Percentiles rank a stretch among this genome's conserved stretches.
These are phyloP conservation scores for Osmerus mordax DNA, from an alignment of 2,113 vertebrate species.

Conservation along the genomic window DNA sequence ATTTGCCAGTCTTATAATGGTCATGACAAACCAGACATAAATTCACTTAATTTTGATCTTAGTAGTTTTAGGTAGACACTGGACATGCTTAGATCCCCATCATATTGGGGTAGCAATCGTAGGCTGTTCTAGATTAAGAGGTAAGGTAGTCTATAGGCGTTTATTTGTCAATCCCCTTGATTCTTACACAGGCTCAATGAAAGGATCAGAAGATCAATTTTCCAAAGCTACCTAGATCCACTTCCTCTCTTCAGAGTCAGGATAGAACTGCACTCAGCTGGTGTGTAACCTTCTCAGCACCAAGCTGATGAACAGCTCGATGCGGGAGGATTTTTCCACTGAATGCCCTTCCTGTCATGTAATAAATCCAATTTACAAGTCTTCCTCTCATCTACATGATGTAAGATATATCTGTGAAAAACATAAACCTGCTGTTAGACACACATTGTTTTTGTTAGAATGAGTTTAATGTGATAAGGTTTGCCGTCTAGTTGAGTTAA, in stretches of 20 bases:
- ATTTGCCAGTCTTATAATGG: too few species aligned
- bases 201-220: not conserved
- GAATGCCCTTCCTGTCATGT: constrained; percentile 6
- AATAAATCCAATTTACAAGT: constrained; percentile 49
- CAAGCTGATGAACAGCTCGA: constrained; percentile 58
- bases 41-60: too few species aligned
- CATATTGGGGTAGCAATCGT: not conserved
- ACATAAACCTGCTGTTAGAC: constrained; percentile 33
- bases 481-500: constrained; percentile 50
- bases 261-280: constrained; percentile 26
- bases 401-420: constrained; percentile 30
- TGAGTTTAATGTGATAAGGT: constrained; percentile 55
- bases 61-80: not conserved
- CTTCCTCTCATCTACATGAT: not conserved
- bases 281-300: constrained; percentile 46
- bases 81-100: not conserved
- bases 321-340: too few species aligned
- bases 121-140: too few species aligned
- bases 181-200: not conserved
- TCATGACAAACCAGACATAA: too few species aligned
- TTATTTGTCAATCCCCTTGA: not conserved
- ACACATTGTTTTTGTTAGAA: constrained; percentile 11
- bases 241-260: constrained; percentile 11
- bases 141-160: not conserved
- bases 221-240: constrained; percentile 2